Evolutionary conservation across 92 coral and sea anemone species (phyloP).

Genomic region (Actinernus sp.): DNA sequence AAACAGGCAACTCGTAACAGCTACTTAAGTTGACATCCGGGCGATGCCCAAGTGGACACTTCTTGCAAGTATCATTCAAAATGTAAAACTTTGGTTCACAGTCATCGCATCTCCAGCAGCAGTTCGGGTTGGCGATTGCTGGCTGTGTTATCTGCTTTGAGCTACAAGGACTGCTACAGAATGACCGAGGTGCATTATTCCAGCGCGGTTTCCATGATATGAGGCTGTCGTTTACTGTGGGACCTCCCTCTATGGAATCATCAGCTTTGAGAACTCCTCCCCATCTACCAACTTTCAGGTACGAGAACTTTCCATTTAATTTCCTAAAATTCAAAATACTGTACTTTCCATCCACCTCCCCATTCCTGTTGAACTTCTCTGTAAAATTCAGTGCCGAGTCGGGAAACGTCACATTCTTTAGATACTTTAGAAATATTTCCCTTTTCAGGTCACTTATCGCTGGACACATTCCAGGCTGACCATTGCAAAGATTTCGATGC

Average conservation of each 20-base stretch:
- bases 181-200: slow-evolving; percentile 54
- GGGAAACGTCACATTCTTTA: slow-evolving; percentile 83
- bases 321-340: slow-evolving; percentile 67
- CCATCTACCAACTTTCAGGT: slow-evolving; percentile 71
- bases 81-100: slow-evolving; percentile 58
- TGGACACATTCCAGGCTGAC: slow-evolving; percentile 54
- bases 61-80: slow-evolving; percentile 61
- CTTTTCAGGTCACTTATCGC: slow-evolving; percentile 61
- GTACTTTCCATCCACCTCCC: slow-evolving; percentile 83
- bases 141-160: slow-evolving; percentile 40
- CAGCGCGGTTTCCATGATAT: slow-evolving; percentile 52
- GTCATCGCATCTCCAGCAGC: slow-evolving; percentile 82
- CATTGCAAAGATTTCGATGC: slow-evolving; percentile 64
- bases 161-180: slow-evolving; percentile 72
- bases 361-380: slow-evolving; percentile 70
- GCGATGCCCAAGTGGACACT: slow-evolving; percentile 65
- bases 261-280: slow-evolving; percentile 52
- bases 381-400: slow-evolving; percentile 72
- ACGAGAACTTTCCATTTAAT: slow-evolving; percentile 40
- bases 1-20: slow-evolving; percentile 60
- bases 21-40: slow-evolving; percentile 46
- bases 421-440: slow-evolving; percentile 52
- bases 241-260: slow-evolving; percentile 45
- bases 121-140: slow-evolving; percentile 30
- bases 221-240: slow-evolving; percentile 32